Evolutionary conservation across 2,888 invertebrate species (phyloP), one percentile per base, ranked within the genome.

Genomic region (Cetonia aurata): DNA sequence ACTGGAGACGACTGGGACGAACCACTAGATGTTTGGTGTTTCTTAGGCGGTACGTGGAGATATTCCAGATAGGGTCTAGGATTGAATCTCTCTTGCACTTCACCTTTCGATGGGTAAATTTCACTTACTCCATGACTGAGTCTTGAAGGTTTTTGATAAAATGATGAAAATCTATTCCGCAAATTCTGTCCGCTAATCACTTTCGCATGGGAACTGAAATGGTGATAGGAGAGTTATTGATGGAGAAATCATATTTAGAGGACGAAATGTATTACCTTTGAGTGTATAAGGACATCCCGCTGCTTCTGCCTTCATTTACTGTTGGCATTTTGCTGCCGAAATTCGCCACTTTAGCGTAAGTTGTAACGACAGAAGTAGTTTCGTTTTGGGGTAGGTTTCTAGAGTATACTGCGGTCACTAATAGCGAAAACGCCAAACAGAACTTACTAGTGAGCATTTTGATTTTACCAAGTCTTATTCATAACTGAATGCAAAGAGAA

Each of bases 1-100:
- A 76, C 74, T n/a, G 71, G 67, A 6, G 75, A 68, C 10, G 74
- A 69, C 50, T 75, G 75, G 1, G 71, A 57, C 4, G 70, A 67
- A 9, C 53, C 56, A 12, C 41, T 52, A 9, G 41, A 59, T 12
- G 59, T 57, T 17, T 52, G 53, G 42, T 62, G 52, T 12, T 53
- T 53, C 6, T 62, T 60, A 17, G 71, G 62, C 3, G 72, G 25
- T 8, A 68, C 71, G 56, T 68, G 57, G 3, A 67, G 25, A 37
- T 83, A 83, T 31, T 80, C 79, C 71, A 84, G 84, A 73, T 82
- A 82, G 3, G 85, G 85, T 65, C 79, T 77, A 0, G 83, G 82
- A 72, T 84, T 82, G 70, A 83, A 85, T 46, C 85, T 75, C 66
- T 85, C 83, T 76, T 84, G 81, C 9, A 84, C 82, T 76, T 83